Evolutionary conservation across 2,797 vertebrate species (phyloP), one percentile per base, ranked within the genome.

Genomic region (Sylvilagus floridanus): DNA sequence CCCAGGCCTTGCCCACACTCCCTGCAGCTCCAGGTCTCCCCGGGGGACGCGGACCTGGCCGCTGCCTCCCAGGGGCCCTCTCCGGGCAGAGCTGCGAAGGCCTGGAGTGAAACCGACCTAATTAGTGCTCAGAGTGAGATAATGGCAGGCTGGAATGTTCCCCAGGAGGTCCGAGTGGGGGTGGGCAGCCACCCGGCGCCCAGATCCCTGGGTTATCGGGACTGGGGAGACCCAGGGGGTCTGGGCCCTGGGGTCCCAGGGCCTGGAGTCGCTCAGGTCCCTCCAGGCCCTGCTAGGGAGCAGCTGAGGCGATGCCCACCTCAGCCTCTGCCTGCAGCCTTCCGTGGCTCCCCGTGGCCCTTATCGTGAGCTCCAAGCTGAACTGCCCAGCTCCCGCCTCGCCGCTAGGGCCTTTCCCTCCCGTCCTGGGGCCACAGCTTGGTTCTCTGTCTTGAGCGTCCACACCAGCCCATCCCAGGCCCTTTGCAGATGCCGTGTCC

Each of bases 71-170:
- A 62, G 66, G 91, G 96, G 78, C 83, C 93, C 60, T 75, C 52
- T 72, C 7, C 7, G 32, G 87, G 81, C 71, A 19, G 60, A 65
- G 71, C 60, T n/a, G 30, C 77, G 82, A 76, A 76, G 88, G 88
- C 89, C 84, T 81, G 81, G 26, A 62, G 92, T 72, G 88, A 93
- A 93, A 91, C 68, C 0, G 9, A 87, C 68, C 76, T 93, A 88
- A 93, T 96, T 95, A 84, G 76, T 62, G 63, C 72, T 93, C 54
- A 68, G 86, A 32, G 63, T 47, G 86, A 91, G 95, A 78, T 91
- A 94, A 96, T 93, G 7, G 1, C 77, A 35, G 93, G 37, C 91
- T 96, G 94, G 96, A 97, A 96, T 96, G 93, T 92, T 93, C 94
- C 71, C 83, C 71, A 63, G 91, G 96, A 96, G 93, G 78, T 92